Conservation (phyloP, 2,797 vertebrate species). For the Lepus oiostolus region DNA sequence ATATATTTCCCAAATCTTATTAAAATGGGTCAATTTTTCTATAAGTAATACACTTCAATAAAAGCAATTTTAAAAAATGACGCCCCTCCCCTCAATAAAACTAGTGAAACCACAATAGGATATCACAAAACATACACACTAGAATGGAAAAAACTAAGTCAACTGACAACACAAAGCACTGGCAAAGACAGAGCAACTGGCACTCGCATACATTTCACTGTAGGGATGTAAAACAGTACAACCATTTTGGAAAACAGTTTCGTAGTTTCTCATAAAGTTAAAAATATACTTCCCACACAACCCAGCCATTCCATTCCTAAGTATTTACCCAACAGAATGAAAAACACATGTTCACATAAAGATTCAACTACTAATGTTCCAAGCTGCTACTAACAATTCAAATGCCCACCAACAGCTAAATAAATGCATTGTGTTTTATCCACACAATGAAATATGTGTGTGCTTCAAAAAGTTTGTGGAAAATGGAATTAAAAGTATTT, state of each 20-base stretch:
- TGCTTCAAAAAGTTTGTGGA: no score
- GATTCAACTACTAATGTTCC: background rate
- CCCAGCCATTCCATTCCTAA: background rate
- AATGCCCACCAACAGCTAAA: background rate
- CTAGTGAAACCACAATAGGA: background rate
- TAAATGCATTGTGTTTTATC: background rate
- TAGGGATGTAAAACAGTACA: background rate
- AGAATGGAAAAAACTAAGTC: background rate
- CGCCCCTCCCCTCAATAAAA: background rate
- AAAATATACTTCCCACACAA: constrained; percentile 9
- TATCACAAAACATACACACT: background rate
- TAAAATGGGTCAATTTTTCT: constrained; percentile 1
- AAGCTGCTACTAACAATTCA: background rate
- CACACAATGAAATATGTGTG: background rate
- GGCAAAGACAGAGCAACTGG: background rate
- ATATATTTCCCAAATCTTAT: background rate
- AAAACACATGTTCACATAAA: background rate
- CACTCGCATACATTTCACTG: background rate
- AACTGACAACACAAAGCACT: background rate
- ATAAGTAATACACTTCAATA: background rate
- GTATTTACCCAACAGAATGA: constrained; percentile 35
- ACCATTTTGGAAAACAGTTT: constrained; percentile 3
- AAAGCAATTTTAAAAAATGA: background rate
- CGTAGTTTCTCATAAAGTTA: background rate
- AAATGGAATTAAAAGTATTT: no score